Base-by-base conservation (phyloP, 2,113 vertebrate species). In the Bothrops jararaca region DNA sequence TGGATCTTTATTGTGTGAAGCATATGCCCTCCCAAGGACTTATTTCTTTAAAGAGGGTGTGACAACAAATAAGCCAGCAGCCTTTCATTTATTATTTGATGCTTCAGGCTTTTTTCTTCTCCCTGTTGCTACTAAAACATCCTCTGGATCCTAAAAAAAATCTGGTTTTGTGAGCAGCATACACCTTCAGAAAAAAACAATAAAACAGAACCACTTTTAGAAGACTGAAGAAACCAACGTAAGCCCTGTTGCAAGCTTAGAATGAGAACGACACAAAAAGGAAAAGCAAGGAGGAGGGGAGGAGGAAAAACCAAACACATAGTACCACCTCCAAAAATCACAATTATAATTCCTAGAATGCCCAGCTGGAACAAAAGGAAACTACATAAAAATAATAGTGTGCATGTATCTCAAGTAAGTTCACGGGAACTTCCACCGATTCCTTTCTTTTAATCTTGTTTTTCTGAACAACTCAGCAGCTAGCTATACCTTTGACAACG, bases 61-160 rank as follows among this genome's bases (percentile, higher is more conserved):
- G 64, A 69, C 29, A 34, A 69, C 64, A 69, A 69, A 69, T 64
- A n/a, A 34, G 64, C n/a, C 64, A 69, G 12, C 29, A 12, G 29
- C 1, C 29, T 69, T 69, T 64, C 60, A 64, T 64, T n/a, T n/a
- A 69, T 69, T 69, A 69, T 69, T 69, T 69, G 29, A 69, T 34
- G 29, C 4, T 69, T 69, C 64, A 69, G 12, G 29, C n/a, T n/a
- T 6, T 1, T 0, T 13, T n/a, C 2, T 6, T 0, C 0, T 5
- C 29, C 64, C 64, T 1, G 0, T 15, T 69, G 64, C 64, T 69
- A 69, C 34, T 34, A 80, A 80, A 80, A 80, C 18, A 74, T 74
- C 58, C 11, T 64, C 26, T 64, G 39, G 34, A 42, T 80, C 6
- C 74, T 26, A 86, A 12, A 86, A 5, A 50, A 48, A 50, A 86